Evolutionary conservation across 2,888 invertebrate species (phyloP), one percentile per base, ranked within the genome.

Genomic region (Erpobdella octoculata): DNA sequence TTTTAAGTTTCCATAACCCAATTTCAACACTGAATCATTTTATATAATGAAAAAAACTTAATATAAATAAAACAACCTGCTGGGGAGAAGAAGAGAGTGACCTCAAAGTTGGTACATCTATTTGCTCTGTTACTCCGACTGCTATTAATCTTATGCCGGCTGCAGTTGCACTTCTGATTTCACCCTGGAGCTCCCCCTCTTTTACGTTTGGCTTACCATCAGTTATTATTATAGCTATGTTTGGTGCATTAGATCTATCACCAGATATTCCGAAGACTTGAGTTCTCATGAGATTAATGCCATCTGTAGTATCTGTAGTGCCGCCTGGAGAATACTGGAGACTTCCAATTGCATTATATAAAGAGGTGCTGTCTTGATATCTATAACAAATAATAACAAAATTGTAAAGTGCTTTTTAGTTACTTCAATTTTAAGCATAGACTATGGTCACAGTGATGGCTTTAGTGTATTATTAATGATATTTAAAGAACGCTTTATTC

Each of bases 151-250:
- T 31, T 12, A 70, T 41, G 46, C 46, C 38, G 12, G 38, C 3
- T 4, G 25, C 12, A 3, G 25, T 31, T 8, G 28, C 21, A 28
- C 33, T 35, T 31, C 31, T 28, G 15, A 68, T 68, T 41, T 36
- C 41, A 46, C n/a, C 48, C 25, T 68, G 41, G 12, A 68, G 15
- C 0, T 31, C 8, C 1, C 1, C 48, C 3, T 46, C 21, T 41
- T 37, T 46, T 5, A 64, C 33, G 48, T 31, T 71, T 0, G 71
- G 71, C 9, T 38, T 35, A 8, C 62, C 41, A 33, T 71, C 71
- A 0, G 71, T 71, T 28, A 71, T 71, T 28, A 71, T 64, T 33
- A 71, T 41, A 66, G 64, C 71, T 21, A 66, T 53, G 31, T 71
- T 71, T 12, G 18, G 3, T 9, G 36, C 53, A 6, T 2, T 12